Base-by-base conservation (phyloP, 2,888 invertebrate species). In the Autographa gamma region DNA sequence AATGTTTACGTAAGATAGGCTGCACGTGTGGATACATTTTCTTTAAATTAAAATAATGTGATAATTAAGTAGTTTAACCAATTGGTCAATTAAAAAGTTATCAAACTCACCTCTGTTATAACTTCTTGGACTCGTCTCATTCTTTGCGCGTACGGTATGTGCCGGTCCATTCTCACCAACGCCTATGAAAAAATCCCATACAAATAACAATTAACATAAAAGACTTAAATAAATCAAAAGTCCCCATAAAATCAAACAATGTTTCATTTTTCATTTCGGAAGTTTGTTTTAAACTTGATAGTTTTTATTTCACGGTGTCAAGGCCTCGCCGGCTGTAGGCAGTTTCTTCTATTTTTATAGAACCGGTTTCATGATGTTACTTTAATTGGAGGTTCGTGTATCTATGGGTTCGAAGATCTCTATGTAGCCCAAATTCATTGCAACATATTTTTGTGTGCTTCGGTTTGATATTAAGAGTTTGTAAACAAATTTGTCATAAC, bases 61-160 rank as follows among this genome's bases (percentile, higher is more conserved):
- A 2, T 25, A 2, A 25, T 25, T 25, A 25, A 2, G 25, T 25
- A 25, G 25, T 3, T 25, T 25, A 25, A 25, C 1, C 25, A 25
- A 25, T 2, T 25, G 25, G 25, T 38, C 11, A 8, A 38, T 38
- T 9, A 38, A 38, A 38, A 25, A 34, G 31, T 11, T 38, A 52
- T 13, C 11, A n/a, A 54, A 86, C 93, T 91, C 89, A 98, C 97
- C 96, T 98, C 98, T 79, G 97, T 96, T 81, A 99, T 97, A 2
- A 99, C 98, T 94, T 98, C 98, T 85, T 98, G 97, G 0, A 99
- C 98, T 82, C 98, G 94, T 52, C 96, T 95, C 95, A 98, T 96
- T 77, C 98, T 96, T 89, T 97, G 97, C 2, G 96, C 94, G 84
- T 97, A 97, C 0, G 97, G 97, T 79, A 98, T 96, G 65, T 97